A percentile compares a stretch with the other conserved stretches of the same genome.
Evolutionary conservation across 92 coral and sea anemone species (phyloP).

Genomic region (Zoanthus gigantus): DNA sequence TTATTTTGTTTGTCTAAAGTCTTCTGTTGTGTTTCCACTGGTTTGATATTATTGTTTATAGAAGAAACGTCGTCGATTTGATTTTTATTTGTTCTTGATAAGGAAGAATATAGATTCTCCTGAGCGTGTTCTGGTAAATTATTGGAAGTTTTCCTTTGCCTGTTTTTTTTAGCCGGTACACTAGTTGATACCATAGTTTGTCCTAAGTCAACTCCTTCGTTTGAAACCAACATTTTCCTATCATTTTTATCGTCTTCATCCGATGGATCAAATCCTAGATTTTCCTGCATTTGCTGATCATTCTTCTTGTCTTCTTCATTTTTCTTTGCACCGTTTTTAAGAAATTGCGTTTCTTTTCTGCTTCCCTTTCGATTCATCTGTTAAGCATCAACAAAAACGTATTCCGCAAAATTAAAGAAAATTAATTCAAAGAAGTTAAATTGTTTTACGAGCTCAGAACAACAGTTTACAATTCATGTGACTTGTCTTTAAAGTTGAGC

Average conservation of each 20-base stretch:
- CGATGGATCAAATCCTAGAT: conserved; percentile 10
- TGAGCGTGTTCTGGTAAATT: conserved; percentile 9
- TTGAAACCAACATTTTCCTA: background rate
- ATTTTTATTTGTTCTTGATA: conserved; percentile 29
- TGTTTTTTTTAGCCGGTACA: background rate
- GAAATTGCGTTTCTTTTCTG: background rate
- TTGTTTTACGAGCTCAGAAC: background rate
- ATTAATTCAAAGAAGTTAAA: background rate
- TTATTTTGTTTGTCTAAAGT: background rate
- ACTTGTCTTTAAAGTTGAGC: background rate
- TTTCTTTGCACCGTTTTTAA: background rate
- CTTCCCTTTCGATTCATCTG: conserved; percentile 18
- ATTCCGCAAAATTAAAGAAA: background rate
- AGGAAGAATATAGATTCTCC: conserved; percentile 24
- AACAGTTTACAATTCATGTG: background rate
- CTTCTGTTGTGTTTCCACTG: background rate
- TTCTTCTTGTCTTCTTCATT: background rate
- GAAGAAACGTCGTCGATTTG: background rate
- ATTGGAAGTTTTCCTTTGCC: background rate
- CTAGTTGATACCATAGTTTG: background rate
- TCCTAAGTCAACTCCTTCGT: background rate
- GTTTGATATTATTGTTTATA: background rate
- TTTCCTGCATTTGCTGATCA: background rate
- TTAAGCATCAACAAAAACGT: background rate
- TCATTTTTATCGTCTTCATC: conserved; percentile 15